phyloP scores from a whole-genome alignment of 1,140 invertebrate genomes.

The Anthonomus grandis region DNA sequence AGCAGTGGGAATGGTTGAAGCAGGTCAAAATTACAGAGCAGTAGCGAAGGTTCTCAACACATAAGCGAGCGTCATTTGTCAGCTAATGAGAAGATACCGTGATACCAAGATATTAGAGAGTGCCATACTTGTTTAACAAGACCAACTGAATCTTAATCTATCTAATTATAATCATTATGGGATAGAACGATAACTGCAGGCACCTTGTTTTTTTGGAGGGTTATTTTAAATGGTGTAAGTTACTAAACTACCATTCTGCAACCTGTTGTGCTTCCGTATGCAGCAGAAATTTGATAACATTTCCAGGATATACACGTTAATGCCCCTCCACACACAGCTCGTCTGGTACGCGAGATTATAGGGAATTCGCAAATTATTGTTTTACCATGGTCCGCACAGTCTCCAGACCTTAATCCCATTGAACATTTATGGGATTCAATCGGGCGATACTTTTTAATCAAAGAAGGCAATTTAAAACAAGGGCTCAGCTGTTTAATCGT shows the following conservation, averaged over 20 bases:
- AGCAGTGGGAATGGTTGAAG: conserved; percentile 2
- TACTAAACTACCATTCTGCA: neutral
- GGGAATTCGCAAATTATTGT: neutral
- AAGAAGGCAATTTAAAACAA: no score
- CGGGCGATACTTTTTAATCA: no score
- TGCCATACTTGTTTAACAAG: neutral
- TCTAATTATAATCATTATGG: neutral
- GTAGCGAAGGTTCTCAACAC: neutral
- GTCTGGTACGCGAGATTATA: neutral
- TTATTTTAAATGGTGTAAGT: neutral
- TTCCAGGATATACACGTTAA: neutral
- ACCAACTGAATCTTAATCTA: neutral
- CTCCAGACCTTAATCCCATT: no score
- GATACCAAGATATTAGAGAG: neutral
- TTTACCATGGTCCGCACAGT: neutral
- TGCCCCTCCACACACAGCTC: conserved; percentile 1
- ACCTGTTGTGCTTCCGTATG: neutral
- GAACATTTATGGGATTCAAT: no score
- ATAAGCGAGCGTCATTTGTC: neutral
- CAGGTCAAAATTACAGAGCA: neutral
- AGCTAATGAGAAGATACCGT: conserved; percentile 2
- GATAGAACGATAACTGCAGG: neutral
- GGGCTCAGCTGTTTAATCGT: conserved; percentile 4
- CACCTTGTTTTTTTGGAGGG: neutral
- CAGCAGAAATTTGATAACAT: neutral